Percentiles rank a stretch among this genome's conserved stretches.
Conservation (phyloP, 2,797 vertebrate genomes). For the Cercopithecus petaurista region DNA sequence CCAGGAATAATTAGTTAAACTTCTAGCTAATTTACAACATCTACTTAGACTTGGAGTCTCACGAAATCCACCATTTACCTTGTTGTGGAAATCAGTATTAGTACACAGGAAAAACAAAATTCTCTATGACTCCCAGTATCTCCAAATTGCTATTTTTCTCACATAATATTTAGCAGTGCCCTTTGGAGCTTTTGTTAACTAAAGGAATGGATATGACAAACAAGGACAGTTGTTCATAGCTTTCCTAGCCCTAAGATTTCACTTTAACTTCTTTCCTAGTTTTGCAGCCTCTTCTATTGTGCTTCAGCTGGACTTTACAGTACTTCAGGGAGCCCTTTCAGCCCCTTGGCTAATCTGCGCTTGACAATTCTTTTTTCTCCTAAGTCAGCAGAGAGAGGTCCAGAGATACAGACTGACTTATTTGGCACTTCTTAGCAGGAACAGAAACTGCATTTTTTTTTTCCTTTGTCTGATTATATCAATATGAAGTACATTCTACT, state of each 20-base stretch:
- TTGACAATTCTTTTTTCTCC: neutral
- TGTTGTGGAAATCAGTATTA: neutral
- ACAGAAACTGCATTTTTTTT: neutral
- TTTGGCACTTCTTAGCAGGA: neutral
- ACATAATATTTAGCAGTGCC: neutral
- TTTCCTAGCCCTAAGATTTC: neutral
- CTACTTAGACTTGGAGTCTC: neutral
- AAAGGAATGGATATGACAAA: neutral
- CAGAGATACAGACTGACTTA: neutral
- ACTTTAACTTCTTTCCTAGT: neutral
- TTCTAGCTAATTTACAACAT: conserved; percentile 16
- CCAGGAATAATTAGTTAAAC: neutral
- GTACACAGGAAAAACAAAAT: neutral
- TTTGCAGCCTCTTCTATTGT: neutral
- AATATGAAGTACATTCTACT: neutral
- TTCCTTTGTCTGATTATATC: neutral
- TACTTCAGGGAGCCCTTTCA: neutral
- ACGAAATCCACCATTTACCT: neutral
- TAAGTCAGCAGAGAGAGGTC: neutral
- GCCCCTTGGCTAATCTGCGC: neutral
- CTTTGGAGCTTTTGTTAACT: neutral
- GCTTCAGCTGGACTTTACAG: neutral
- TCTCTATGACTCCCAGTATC: neutral
- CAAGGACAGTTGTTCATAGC: neutral
- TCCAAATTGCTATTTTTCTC: neutral